Evolutionary conservation across 2,113 vertebrate species (phyloP).

Genomic region (Erpornis zantholeuca): DNA sequence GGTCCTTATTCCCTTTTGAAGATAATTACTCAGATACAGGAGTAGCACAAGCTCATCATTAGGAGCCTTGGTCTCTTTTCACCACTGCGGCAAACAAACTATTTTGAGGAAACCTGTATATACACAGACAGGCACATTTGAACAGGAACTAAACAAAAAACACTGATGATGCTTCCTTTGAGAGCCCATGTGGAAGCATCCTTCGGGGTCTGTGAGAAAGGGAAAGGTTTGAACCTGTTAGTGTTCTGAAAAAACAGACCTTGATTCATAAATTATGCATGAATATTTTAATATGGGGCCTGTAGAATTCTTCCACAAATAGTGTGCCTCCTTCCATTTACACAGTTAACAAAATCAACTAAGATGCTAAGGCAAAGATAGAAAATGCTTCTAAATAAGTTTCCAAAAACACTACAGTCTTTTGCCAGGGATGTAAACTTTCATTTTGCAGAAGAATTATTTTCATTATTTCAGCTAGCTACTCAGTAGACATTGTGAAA

Average conservation of each 20-base stretch:
- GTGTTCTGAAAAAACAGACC: not conserved
- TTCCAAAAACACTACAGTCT: not conserved
- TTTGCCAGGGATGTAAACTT: fast-evolving
- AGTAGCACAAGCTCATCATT: not conserved
- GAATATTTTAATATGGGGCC: not conserved
- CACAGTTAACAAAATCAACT: not conserved
- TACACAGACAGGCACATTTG: not conserved
- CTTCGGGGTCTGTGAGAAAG: not conserved
- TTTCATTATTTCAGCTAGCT: not conserved
- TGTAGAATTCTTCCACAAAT: not conserved
- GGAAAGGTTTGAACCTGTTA: not conserved
- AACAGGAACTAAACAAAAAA: not conserved
- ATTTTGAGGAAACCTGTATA: not conserved
- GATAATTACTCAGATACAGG: not conserved
- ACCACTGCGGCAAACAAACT: not conserved
- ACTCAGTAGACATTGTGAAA: not conserved
- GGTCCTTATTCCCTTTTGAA: not conserved
- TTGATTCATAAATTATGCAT: not conserved
- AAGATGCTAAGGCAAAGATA: not conserved
- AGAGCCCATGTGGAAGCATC: not conserved
- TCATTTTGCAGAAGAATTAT: not conserved
- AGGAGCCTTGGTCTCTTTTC: not conserved
- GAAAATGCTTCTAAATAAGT: not conserved
- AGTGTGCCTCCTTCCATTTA: not conserved
- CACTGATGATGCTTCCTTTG: not conserved